phyloP scores from a whole-genome alignment of 2,113 vertebrate genomes.

The Rhegmatorhina hoffmannsi region DNA sequence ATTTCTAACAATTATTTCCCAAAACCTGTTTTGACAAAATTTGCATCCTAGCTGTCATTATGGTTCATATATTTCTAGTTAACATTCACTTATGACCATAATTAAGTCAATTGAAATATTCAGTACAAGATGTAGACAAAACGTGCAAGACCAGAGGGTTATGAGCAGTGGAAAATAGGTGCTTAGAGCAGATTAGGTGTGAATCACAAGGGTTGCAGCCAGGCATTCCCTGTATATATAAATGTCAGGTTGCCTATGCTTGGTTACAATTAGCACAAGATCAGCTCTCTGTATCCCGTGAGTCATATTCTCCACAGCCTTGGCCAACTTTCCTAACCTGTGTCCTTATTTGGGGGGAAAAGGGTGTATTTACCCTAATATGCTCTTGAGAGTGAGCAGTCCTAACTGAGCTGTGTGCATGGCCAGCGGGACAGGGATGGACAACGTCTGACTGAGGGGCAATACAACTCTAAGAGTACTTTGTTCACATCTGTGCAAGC shows the following conservation, averaged over 20 bases:
- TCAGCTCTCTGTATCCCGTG: not conserved
- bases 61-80: not conserved
- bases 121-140: not conserved
- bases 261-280: not conserved
- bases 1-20: not conserved
- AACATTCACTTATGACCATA: not conserved
- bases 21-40: not conserved
- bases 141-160: not conserved
- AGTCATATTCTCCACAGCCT: not conserved
- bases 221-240: not conserved
- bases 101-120: not conserved
- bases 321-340: not conserved
- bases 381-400: not conserved
- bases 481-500: not conserved
- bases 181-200: not conserved
- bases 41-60: not conserved
- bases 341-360: not conserved
- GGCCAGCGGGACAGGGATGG: accelerated
- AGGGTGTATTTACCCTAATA: not conserved
- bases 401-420: not conserved
- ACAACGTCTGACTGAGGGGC: not conserved
- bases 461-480: not conserved
- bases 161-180: not conserved
- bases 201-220: conserved; percentile 16
- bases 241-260: not conserved